Conservation (phyloP, 2,888 invertebrate species). For the Mamestra brassicae region DNA sequence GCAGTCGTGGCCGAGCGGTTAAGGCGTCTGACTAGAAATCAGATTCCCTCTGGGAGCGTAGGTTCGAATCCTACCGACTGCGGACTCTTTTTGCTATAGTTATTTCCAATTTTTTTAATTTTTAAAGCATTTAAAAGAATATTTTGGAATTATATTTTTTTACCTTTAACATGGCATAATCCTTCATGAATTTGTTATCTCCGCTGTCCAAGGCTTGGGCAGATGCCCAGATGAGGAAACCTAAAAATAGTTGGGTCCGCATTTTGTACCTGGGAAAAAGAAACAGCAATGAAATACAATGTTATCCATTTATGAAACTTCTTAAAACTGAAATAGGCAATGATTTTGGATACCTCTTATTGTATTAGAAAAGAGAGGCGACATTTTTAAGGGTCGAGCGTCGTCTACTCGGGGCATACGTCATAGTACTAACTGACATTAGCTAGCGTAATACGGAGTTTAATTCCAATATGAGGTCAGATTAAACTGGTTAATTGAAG, state of each 20-base stretch:
- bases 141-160: constrained; percentile 44
- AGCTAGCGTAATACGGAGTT: background rate
- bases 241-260: constrained; percentile 66
- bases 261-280: constrained; percentile 62
- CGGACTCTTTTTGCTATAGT: constrained; percentile 83
- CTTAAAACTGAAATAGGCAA: background rate
- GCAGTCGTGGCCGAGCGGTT: constrained; percentile 97
- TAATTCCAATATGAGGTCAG: background rate
- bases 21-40: constrained; percentile 97
- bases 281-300: background rate
- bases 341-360: too few relatives aligned
- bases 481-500: background rate
- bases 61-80: constrained; percentile 97
- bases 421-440: too few relatives aligned
- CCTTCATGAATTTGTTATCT: constrained; percentile 93
- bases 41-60: constrained; percentile 97
- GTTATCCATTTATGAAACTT: too few relatives aligned
- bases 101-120: background rate
- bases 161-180: constrained; percentile 94
- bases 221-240: constrained; percentile 75
- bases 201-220: constrained; percentile 89
- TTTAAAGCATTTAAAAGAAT: background rate
- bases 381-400: too few relatives aligned
- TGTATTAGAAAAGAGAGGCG: too few relatives aligned
- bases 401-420: too few relatives aligned